Conservation (phyloP, 2,797 vertebrate species). For the Anomalospiza imberbis region DNA sequence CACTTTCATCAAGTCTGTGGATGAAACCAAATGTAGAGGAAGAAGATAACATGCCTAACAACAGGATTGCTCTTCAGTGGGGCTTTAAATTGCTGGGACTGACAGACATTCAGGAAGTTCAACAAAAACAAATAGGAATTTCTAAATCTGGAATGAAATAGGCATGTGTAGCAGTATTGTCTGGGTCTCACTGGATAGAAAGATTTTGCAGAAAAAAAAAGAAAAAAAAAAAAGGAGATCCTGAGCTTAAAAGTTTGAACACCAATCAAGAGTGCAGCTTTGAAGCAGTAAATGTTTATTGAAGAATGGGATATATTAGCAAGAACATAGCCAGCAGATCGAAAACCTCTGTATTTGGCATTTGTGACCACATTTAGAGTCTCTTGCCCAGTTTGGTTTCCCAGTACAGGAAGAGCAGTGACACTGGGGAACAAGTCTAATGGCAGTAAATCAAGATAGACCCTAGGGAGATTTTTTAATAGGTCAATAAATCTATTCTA, state of each 20-base stretch:
- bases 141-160: background rate
- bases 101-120: background rate
- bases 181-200: background rate
- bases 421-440: background rate
- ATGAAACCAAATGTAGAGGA: background rate
- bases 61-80: background rate
- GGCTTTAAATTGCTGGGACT: background rate
- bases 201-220: background rate
- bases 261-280: background rate
- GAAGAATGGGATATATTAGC: background rate
- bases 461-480: background rate
- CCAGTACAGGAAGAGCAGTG: background rate
- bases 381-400: background rate
- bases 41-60: background rate
- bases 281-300: background rate
- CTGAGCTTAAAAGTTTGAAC: background rate
- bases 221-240: background rate
- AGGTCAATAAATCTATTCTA: background rate
- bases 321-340: background rate
- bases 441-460: background rate
- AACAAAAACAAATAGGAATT: background rate
- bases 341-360: background rate
- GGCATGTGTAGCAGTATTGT: background rate
- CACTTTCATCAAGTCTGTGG: background rate
- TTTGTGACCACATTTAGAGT: background rate